Evolutionary conservation across 2,113 vertebrate genomes (phyloP).

Genomic region (Chlorodrepanis virens): DNA sequence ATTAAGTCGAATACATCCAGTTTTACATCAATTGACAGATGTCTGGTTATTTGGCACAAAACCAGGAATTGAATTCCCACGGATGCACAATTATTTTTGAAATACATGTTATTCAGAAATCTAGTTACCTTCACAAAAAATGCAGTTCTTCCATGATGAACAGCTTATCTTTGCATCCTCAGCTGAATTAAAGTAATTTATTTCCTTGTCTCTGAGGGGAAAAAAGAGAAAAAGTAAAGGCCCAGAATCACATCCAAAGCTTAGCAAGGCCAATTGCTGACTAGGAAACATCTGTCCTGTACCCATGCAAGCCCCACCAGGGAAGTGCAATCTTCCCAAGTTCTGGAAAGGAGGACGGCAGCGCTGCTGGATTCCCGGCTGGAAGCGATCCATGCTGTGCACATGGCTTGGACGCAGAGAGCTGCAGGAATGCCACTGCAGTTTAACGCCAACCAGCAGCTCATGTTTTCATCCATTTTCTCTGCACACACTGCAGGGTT

Average conservation of each 20-base stretch:
- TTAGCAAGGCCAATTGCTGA: background rate
- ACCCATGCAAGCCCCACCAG: background rate
- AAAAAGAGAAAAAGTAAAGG: background rate
- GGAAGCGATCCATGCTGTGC: background rate
- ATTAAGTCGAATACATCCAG: background rate
- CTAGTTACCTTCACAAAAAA: background rate
- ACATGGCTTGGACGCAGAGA: background rate
- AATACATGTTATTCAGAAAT: background rate
- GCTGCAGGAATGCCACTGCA: background rate
- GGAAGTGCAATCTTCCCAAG: background rate
- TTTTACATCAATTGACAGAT: slow-evolving; percentile 26
- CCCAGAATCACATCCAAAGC: background rate
- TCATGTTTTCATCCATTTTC: background rate
- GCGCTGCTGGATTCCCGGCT: accelerated
- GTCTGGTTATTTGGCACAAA: background rate
- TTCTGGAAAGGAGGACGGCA: background rate
- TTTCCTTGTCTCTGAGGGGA: background rate
- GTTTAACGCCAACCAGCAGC: background rate
- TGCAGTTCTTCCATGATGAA: background rate
- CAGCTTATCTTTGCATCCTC: background rate
- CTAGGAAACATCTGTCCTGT: slow-evolving; percentile 31
- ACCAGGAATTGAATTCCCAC: background rate
- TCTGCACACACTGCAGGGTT: slow-evolving; percentile 15
- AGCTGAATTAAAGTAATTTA: background rate
- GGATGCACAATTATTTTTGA: background rate